These are phyloP conservation scores for Herpailurus yagouaroundi DNA, from an alignment of 2,113 vertebrate species.

Conservation along the genomic window DNA sequence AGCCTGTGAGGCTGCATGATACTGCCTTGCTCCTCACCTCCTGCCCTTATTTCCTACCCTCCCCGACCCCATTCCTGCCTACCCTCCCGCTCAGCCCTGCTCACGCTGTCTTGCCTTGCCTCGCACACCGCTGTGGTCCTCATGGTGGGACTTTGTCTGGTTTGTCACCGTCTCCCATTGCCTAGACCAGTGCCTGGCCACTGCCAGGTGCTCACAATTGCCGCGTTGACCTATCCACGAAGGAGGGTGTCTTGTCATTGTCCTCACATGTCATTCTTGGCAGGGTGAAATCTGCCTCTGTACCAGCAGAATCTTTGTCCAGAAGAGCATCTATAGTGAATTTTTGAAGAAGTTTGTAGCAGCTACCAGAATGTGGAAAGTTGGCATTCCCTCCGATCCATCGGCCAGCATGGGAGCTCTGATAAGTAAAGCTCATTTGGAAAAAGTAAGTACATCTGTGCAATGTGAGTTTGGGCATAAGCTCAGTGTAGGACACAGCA, in stretches of 20 bases:
- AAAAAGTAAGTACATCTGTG: slow-evolving; percentile 89
- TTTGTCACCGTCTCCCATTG: background rate
- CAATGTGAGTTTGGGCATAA: background rate
- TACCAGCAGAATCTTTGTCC: slow-evolving; percentile 97
- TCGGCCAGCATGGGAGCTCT: slow-evolving; percentile 90
- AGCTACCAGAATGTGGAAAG: slow-evolving; percentile 93
- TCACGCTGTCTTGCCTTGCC: background rate
- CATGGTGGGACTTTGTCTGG: background rate
- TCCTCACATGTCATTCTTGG: slow-evolving; percentile 12
- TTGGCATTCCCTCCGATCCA: slow-evolving; percentile 91
- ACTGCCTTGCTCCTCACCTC: too few species aligned
- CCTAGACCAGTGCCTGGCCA: background rate
- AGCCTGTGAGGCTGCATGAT: background rate
- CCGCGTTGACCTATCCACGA: background rate
- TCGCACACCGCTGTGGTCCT: background rate
- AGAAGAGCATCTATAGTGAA: slow-evolving; percentile 91
- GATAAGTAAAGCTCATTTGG: slow-evolving; percentile 95
- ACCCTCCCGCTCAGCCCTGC: background rate
- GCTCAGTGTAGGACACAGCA: background rate
- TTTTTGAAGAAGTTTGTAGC: slow-evolving; percentile 95
- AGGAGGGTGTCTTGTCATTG: background rate
- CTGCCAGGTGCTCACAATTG: background rate
- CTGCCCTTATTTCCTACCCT: background rate
- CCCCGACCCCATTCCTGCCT: background rate
- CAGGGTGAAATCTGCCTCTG: slow-evolving; percentile 98